These are phyloP conservation scores for Pipistrellus pipistrellus DNA, from an alignment of 2,797 vertebrate genomes.

Conservation along the genomic window DNA sequence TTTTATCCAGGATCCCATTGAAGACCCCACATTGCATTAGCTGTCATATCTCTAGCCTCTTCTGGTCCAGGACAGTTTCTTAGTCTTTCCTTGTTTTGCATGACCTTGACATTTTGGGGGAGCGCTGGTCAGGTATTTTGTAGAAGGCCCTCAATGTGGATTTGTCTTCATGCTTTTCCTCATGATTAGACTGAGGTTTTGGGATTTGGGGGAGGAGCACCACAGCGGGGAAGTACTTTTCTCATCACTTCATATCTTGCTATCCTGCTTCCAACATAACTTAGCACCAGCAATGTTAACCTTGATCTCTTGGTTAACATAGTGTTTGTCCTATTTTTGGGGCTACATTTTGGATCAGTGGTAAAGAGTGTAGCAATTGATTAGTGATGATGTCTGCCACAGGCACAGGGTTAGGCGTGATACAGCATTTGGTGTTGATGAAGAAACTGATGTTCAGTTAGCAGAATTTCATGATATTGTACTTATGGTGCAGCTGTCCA, in stretches of 20 bases:
- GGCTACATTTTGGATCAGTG: not conserved
- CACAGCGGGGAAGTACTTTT: not conserved
- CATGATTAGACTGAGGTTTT: not conserved
- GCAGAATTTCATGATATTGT: not conserved
- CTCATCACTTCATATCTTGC: not conserved
- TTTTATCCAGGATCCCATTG: not conserved
- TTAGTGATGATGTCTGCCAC: conserved; percentile 6
- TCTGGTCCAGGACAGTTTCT: conserved; percentile 11
- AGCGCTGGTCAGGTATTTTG: not conserved
- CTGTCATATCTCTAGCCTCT: not conserved
- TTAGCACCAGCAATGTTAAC: not conserved
- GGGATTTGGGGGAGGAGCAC: not conserved
- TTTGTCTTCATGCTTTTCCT: conserved; percentile 6
- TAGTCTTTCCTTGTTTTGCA: not conserved
- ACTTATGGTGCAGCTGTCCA: not conserved
- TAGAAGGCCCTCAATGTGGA: not conserved
- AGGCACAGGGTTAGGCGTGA: not conserved
- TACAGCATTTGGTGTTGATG: not conserved
- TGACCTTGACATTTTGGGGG: conserved; percentile 15
- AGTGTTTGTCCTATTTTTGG: not conserved
- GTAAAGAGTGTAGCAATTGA: not conserved
- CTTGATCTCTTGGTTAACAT: not conserved
- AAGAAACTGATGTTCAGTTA: conserved; percentile 18
- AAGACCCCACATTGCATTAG: not conserved
- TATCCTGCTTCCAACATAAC: not conserved